Percentiles rank a stretch among this genome's conserved stretches.
Evolutionary conservation across 1,140 invertebrate species (phyloP).

Genomic region (Bombus sylvicola): DNA sequence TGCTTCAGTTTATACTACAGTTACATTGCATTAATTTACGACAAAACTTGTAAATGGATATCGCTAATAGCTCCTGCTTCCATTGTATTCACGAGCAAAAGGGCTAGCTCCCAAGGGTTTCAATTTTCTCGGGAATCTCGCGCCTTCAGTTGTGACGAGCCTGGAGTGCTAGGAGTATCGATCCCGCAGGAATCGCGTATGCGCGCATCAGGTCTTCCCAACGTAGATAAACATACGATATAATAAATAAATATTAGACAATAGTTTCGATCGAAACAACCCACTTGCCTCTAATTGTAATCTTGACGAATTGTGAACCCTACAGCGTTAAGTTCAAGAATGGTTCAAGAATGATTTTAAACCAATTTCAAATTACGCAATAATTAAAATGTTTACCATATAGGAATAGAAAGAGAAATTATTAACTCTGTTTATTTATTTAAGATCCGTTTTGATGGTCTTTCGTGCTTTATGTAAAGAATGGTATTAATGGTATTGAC

Average conservation of each 20-base stretch:
- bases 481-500: too few species aligned
- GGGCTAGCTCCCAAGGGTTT: conserved; percentile 10
- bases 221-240: conserved; percentile 56
- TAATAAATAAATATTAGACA: conserved; percentile 59
- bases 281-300: neutral
- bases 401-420: too few species aligned
- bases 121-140: conserved; percentile 63
- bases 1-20: neutral
- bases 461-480: too few species aligned
- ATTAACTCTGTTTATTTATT: too few species aligned
- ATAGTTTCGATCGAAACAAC: neutral
- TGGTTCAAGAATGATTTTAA: neutral
- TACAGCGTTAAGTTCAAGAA: neutral
- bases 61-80: conserved; percentile 8
- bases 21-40: neutral
- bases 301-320: neutral
- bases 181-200: conserved; percentile 68
- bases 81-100: conserved; percentile 12
- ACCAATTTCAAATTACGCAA: neutral
- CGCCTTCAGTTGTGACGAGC: conserved; percentile 59
- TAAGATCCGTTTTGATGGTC: too few species aligned
- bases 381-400: neutral
- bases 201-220: conserved; percentile 63
- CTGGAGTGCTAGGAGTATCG: conserved; percentile 62
- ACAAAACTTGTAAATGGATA: neutral